Percentiles rank a stretch among this genome's conserved stretches.
Evolutionary conservation across 2,113 vertebrate species (phyloP).

Genomic region (Centrocercus urophasianus): DNA sequence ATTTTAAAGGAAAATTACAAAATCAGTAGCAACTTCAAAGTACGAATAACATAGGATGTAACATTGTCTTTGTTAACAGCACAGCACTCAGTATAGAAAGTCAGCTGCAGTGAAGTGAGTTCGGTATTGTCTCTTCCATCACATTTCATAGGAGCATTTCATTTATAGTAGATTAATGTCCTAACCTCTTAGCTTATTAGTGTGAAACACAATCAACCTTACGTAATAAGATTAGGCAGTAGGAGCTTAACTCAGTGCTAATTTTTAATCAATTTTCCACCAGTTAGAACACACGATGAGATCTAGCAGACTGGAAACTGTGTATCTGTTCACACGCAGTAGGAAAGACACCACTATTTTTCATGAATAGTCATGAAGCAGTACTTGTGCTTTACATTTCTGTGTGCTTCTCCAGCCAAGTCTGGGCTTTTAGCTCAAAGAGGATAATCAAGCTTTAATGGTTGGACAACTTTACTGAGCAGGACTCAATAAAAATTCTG

Average conservation of each 20-base stretch:
- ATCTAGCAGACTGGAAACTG: background rate
- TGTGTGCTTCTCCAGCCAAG: background rate
- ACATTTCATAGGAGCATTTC: conserved; percentile 39
- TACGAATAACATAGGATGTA: background rate
- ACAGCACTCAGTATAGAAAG: background rate
- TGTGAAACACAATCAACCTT: conserved; percentile 62
- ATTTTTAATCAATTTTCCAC: conserved; percentile 25
- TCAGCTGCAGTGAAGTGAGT: conserved; percentile 14
- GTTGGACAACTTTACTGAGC: background rate
- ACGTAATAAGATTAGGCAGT: conserved; percentile 67
- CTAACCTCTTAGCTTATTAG: conserved; percentile 68
- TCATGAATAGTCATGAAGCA: background rate
- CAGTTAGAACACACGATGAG: background rate
- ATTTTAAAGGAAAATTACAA: background rate
- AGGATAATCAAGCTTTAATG: background rate
- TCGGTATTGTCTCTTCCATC: background rate
- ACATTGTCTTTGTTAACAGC: background rate
- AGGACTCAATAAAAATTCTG: background rate
- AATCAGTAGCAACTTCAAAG: background rate
- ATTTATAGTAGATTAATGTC: conserved; percentile 70
- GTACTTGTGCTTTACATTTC: conserved; percentile 4
- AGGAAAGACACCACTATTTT: background rate
- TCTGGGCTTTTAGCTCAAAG: background rate
- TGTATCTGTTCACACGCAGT: background rate
- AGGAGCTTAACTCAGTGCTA: conserved; percentile 42